Evolutionary conservation across 2,888 invertebrate genomes (phyloP), one percentile per base, ranked within the genome.

Genomic region (Carabus problematicus): DNA sequence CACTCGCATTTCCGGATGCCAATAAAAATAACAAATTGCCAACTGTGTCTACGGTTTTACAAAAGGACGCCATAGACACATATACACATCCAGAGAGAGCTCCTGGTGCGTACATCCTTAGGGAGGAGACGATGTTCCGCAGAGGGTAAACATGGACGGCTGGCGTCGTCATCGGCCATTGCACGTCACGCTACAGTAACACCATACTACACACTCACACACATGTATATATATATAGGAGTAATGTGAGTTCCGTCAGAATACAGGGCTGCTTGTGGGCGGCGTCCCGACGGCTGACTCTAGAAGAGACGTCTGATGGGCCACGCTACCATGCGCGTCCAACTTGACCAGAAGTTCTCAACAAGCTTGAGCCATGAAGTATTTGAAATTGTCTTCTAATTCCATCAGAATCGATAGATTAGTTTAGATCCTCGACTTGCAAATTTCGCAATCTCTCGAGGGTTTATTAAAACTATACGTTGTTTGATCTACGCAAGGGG

Each of bases 131-230:
- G 55, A 43, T 42, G 29, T 49, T 63, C 42, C 56, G 43, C 40
- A 60, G 59, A 60, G 52, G 12, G 59, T 59, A 12, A 12, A 29
- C 29, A 56, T 40, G 19, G 56, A 19, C 18, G 18, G 12, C 19
- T 29, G 68, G 68, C 68, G 68, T 52, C 68, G 68, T 68, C 68
- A 68, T 61, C 68, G 68, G 61, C 68, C 68, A 68, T 68, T 68
- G 68, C 68, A 42, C 60, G 61, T 68, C 68, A 68, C 52, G 68
- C 59, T 66, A 66, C 59, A 66, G 49, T 59, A 49, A 49, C 58
- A 66, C 58, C 29, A 40, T 6, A 29, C 6, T 2, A 3, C 2
- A 2, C 29, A 29, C 29, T 49, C 19, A 58, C 66, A 66, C 59
- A 52, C 52, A 18, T 16, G 14, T 14, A 52, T 14, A 19, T 14